Evolutionary conservation across 2,888 invertebrate species (phyloP), one percentile per base, ranked within the genome.

Genomic region (Archips crataeganus): DNA sequence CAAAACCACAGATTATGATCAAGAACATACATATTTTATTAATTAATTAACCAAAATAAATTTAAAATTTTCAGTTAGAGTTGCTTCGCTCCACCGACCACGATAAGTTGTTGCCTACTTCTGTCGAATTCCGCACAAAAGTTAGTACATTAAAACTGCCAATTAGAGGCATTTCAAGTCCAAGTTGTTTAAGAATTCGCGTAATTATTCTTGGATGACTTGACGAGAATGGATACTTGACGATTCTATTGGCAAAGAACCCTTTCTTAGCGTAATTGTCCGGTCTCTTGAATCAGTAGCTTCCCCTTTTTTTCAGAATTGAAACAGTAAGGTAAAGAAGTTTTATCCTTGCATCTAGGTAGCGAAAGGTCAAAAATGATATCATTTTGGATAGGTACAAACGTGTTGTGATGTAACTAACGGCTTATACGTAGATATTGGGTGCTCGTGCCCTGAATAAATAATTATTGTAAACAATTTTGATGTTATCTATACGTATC

Each of bases 71-170:
- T 85, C 86, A 87, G 87, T 90, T 88, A 89, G 88, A 87, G 90
- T 88, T 90, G 92, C 90, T 91, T 91, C 89, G n/a, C 88, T 89
- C 89, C 88, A 82, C 87, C 88, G 83, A 91, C 93, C 92, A 87
- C 91, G 91, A 91, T 91, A 90, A 93, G 87, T 91, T 90, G 90
- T 89, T 91, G 88, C 88, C 85, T 88, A 92, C 92, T 92, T 92
- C 89, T 85, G 88, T 85, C 86, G 89, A 90, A 90, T 91, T 92
- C 90, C 87, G 89, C 87, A 92, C 90, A 91, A 91, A 94, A 93
- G 92, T 93, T 93, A 91, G 92, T 92, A 91, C 90, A 93, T 93
- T 94, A 92, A 93, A 93, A 92, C 92, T 94, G 92, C 93, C 93
- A 93, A 93, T 93, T 93, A 94, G 89, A 86, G 86, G 89, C 90